Conservation (phyloP, 2,113 vertebrate genomes). For the Onychostruthus taczanowskii region DNA sequence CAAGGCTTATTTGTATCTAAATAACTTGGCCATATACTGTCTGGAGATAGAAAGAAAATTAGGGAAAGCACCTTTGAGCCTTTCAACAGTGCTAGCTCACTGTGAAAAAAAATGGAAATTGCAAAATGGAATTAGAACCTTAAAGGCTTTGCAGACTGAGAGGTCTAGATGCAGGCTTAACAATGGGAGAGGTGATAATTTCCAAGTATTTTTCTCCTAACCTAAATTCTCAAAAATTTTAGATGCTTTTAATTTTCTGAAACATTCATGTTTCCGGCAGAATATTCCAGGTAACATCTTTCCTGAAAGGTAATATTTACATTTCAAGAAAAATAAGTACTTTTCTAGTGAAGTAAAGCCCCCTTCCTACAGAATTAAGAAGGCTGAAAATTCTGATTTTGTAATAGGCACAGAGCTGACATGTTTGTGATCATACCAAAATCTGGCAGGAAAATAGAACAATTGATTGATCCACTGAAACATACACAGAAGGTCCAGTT, state of each 20-base stretch:
- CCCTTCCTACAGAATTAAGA: background rate
- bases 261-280: background rate
- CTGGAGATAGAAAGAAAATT: background rate
- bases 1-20: conserved; percentile 52
- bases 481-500: background rate
- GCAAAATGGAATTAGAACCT: background rate
- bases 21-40: conserved; percentile 14
- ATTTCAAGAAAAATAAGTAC: background rate
- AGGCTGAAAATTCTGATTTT: background rate
- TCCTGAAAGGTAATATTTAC: background rate
- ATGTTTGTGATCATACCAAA: background rate
- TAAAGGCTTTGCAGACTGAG: background rate
- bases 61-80: background rate
- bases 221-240: background rate
- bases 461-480: background rate
- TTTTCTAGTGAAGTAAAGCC: background rate
- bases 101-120: background rate
- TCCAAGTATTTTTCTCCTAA: background rate
- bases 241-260: background rate
- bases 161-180: background rate
- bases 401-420: background rate
- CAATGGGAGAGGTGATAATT: background rate
- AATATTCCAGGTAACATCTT: background rate
- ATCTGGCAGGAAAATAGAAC: background rate
- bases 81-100: background rate